These are phyloP conservation scores for Pelodiscus sinensis DNA, from an alignment of 2,113 vertebrate genomes.

Conservation along the genomic window DNA sequence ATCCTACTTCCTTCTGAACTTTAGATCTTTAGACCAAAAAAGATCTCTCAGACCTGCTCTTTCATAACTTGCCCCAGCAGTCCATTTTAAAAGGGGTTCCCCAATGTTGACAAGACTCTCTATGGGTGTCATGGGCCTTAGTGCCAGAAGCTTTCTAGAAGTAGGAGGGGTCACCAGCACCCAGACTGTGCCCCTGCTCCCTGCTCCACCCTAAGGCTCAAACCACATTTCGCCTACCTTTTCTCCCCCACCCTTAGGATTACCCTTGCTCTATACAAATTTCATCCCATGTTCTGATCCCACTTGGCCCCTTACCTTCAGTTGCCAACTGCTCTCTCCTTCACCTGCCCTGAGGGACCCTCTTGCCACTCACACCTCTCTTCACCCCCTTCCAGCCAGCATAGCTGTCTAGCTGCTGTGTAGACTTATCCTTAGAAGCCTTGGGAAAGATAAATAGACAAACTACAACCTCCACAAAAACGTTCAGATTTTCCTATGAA, in stretches of 20 bases:
- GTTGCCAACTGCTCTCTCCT: too few relatives aligned
- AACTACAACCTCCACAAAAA: slow-evolving; percentile 3
- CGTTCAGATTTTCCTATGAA: slow-evolving; percentile 6
- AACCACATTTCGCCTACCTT: too few relatives aligned
- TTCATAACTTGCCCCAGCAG: not conserved
- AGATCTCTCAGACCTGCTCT: not conserved
- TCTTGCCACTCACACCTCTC: too few relatives aligned
- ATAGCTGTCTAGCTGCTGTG: not conserved
- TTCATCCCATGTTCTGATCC: too few relatives aligned
- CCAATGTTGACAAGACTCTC: too few relatives aligned
- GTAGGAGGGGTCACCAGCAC: too few relatives aligned
- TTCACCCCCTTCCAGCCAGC: not conserved
- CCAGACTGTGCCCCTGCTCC: not conserved
- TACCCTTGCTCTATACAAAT: too few relatives aligned
- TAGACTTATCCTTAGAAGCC: not conserved
- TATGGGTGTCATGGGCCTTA: too few relatives aligned
- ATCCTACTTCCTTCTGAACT: not conserved
- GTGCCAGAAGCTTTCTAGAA: too few relatives aligned
- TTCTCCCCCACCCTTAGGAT: too few relatives aligned
- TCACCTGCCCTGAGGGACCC: too few relatives aligned
- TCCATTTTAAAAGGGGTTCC: not conserved
- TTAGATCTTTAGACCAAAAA: not conserved
- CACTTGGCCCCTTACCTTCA: too few relatives aligned
- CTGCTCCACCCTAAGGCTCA: not conserved
- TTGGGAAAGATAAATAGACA: not conserved